A percentile compares a stretch with the other conserved stretches of the same genome.
Conservation (phyloP, 2,113 vertebrate species). For the Hippocampus guttulatus region DNA sequence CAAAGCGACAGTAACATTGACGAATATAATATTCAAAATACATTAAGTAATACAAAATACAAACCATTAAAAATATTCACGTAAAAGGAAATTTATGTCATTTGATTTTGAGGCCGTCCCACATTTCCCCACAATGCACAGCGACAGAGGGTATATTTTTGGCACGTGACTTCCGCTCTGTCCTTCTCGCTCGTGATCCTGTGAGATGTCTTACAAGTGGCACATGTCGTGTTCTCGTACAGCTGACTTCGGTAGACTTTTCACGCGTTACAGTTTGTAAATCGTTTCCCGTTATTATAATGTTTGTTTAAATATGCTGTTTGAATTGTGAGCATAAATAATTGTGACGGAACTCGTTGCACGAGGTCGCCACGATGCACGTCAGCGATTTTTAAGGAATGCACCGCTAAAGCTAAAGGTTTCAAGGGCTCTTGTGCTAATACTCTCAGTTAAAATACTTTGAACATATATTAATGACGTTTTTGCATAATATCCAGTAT, state of each 20-base stretch:
- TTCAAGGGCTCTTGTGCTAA: background rate
- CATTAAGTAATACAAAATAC: no score
- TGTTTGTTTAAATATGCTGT: background rate
- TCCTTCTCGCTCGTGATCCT: background rate
- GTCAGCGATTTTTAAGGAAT: background rate
- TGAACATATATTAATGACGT: no score
- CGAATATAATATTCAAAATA: no score
- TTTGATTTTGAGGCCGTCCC: background rate
- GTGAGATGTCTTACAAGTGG: fast-evolving
- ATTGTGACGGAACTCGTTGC: background rate
- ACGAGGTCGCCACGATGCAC: background rate
- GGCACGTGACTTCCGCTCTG: background rate
- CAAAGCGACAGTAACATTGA: background rate
- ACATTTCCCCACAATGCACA: conserved; percentile 46
- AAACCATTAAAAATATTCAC: no score
- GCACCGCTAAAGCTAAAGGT: background rate
- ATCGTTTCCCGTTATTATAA: background rate
- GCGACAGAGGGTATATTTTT: background rate
- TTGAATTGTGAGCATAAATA: background rate
- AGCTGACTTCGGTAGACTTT: background rate
- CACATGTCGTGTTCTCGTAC: fast-evolving
- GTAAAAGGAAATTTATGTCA: background rate
- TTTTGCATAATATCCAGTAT: background rate
- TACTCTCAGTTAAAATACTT: background rate
- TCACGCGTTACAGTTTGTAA: background rate